Evolutionary conservation across 2,113 vertebrate genomes (phyloP).

Genomic region (Sceloporus tristichus): DNA sequence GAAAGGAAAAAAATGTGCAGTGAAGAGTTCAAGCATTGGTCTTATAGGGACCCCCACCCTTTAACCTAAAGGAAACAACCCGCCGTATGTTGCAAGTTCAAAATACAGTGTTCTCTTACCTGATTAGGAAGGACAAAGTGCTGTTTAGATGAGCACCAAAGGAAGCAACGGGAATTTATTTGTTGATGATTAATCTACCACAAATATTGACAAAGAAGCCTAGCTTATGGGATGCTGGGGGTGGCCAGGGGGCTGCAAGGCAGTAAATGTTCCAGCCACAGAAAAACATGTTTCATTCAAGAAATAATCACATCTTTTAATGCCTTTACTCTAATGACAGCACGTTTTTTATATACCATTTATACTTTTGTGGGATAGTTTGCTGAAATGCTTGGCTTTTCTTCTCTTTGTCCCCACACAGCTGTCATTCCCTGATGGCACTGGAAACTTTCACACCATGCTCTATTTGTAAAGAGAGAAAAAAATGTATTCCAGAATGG

Average conservation of each 20-base stretch:
- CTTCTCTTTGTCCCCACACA: neutral
- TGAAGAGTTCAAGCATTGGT: fast-evolving
- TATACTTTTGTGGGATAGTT: neutral
- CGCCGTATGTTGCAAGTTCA: conserved; percentile 9
- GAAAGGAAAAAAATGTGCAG: neutral
- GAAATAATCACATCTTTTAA: neutral
- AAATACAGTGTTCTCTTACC: conserved; percentile 54
- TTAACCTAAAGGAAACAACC: conserved; percentile 2
- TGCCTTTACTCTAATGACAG: conserved; percentile 6
- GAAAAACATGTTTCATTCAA: fast-evolving
- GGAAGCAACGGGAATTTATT: conserved; percentile 52
- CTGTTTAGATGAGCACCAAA: conserved; percentile 50
- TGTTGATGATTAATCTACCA: conserved; percentile 68
- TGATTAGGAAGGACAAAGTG: conserved; percentile 39
- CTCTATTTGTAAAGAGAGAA: neutral
- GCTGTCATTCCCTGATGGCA: neutral
- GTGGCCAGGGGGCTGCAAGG: neutral
- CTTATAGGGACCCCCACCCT: neutral
- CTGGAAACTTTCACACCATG: neutral
- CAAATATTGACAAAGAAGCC: conserved; percentile 76
- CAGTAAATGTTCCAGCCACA: conserved; percentile 19
- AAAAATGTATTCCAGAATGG: conserved; percentile 11
- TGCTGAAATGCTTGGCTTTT: neutral
- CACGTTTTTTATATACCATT: neutral
- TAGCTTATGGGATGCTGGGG: conserved; percentile 19